These are phyloP conservation scores for Oreochromis tanganicae DNA, from an alignment of 2,113 vertebrate genomes.

Conservation along the genomic window DNA sequence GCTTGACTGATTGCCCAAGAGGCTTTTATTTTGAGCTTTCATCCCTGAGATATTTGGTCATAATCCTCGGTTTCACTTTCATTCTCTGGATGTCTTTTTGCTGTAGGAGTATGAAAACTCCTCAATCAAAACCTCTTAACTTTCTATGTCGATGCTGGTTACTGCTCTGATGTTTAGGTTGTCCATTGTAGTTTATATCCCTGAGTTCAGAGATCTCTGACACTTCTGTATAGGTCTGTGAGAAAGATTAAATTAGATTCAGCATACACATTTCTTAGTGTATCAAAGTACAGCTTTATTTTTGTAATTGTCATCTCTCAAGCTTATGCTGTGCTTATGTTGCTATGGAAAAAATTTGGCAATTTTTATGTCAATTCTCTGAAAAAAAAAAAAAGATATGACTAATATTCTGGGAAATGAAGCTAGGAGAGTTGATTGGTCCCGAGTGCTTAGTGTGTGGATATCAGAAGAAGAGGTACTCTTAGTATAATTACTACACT, in stretches of 20 bases:
- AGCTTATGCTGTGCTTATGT: background rate
- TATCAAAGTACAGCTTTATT: background rate
- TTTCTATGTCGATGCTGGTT: background rate
- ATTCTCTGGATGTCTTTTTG: background rate
- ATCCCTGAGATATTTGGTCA: background rate
- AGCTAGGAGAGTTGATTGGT: background rate
- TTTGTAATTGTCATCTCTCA: background rate
- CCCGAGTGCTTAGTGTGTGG: background rate
- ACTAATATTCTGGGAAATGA: background rate
- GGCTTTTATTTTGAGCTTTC: conserved; percentile 8
- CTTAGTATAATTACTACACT: background rate
- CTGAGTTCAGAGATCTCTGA: background rate
- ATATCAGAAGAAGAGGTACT: background rate
- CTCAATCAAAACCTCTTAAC: background rate
- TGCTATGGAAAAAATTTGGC: background rate
- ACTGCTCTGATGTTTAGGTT: background rate
- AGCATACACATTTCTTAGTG: background rate
- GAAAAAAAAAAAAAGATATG: background rate
- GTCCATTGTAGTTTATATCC: background rate
- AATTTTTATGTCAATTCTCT: background rate
- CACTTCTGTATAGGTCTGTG: background rate
- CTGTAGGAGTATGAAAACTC: background rate
- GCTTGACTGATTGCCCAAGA: background rate
- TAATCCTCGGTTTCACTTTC: background rate
- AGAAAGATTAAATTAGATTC: background rate